Evolutionary conservation across 2,888 invertebrate genomes (phyloP).

Genomic region (Conops quadrifasciatus): DNA sequence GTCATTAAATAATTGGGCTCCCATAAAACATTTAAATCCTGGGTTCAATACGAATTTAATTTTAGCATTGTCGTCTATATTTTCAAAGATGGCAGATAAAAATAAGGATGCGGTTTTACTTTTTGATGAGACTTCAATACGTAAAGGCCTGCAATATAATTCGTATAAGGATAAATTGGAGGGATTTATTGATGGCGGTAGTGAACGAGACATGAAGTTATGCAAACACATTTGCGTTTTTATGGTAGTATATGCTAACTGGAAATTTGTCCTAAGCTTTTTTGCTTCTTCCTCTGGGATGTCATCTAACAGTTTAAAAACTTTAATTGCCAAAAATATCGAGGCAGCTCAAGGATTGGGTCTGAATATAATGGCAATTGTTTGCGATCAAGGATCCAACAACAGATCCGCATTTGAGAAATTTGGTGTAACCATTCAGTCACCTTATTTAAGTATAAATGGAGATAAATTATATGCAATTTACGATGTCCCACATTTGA

Average conservation of each 20-base stretch:
- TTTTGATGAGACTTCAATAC: constrained; percentile 32
- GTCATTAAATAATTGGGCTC: constrained; percentile 31
- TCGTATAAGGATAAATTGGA: constrained; percentile 26
- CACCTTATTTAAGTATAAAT: constrained; percentile 8
- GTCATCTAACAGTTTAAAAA: background rate
- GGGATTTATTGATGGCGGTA: constrained; percentile 32
- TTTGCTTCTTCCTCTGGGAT: constrained; percentile 3
- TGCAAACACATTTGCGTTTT: constrained; percentile 23
- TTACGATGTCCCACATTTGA: constrained; percentile 31
- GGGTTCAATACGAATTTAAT: constrained; percentile 23
- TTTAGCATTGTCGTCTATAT: constrained; percentile 11
- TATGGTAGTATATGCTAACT: constrained; percentile 20
- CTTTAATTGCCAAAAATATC: background rate
- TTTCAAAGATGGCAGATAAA: constrained; percentile 21
- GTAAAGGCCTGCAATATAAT: constrained; percentile 33
- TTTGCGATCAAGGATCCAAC: constrained; percentile 28
- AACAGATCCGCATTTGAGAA: constrained; percentile 5
- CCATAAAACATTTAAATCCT: constrained; percentile 29
- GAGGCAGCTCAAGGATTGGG: constrained; percentile 16
- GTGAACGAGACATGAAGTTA: constrained; percentile 16
- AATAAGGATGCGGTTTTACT: constrained; percentile 32
- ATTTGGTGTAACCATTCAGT: constrained; percentile 14
- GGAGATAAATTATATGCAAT: constrained; percentile 17
- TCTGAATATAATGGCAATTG: constrained; percentile 16
- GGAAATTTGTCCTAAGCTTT: constrained; percentile 29